These are phyloP conservation scores for Carassius auratus DNA, from an alignment of 2,113 vertebrate genomes.

Conservation along the genomic window DNA sequence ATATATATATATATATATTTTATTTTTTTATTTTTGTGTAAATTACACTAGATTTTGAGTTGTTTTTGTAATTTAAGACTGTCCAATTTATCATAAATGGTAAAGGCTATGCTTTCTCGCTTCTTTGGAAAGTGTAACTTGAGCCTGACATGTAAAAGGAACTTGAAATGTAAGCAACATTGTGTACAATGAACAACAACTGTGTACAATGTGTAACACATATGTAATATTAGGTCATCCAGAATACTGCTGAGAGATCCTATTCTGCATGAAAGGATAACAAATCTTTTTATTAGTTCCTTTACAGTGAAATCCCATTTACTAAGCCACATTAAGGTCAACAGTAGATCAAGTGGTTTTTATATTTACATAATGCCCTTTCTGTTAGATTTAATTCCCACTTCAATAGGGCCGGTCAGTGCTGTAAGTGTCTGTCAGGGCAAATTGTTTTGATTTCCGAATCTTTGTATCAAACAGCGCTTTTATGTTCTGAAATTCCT, in stretches of 20 bases:
- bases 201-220: background rate
- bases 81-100: background rate
- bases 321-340: slow-evolving; percentile 55
- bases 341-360: slow-evolving; percentile 54
- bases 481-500: slow-evolving; percentile 43
- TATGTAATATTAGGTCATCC: slow-evolving; percentile 12
- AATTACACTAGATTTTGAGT: background rate
- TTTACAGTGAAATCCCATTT: slow-evolving; percentile 62
- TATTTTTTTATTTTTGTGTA: too few relatives aligned
- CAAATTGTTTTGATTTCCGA: slow-evolving; percentile 64
- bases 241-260: slow-evolving; percentile 48
- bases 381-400: slow-evolving; percentile 52
- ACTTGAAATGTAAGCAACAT: background rate
- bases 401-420: slow-evolving; percentile 49
- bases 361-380: slow-evolving; percentile 55
- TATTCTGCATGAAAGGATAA: slow-evolving; percentile 56
- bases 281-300: slow-evolving; percentile 56
- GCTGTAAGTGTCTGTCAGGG: slow-evolving; percentile 49
- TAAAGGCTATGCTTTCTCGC: background rate
- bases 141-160: background rate
- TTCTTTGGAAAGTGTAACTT: background rate
- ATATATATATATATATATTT: too few relatives aligned
- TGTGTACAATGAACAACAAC: background rate
- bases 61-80: background rate
- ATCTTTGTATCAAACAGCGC: slow-evolving; percentile 59